Evolutionary conservation across 2,113 vertebrate species (phyloP).

Genomic region (Passer domesticus): DNA sequence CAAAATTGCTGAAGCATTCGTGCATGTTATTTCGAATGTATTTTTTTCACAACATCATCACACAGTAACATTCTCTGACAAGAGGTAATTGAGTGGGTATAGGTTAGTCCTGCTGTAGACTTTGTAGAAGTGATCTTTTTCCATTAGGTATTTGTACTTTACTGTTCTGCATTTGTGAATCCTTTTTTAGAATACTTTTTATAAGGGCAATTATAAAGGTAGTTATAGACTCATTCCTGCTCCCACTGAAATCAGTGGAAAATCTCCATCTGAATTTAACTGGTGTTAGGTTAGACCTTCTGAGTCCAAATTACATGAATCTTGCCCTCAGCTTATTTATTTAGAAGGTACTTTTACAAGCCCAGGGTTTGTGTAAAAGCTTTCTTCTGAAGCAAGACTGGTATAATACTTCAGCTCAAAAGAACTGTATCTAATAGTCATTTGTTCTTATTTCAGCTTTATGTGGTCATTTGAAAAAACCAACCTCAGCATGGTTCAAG

Average conservation of each 20-base stretch:
- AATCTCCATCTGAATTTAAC: neutral
- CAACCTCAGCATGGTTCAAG: slow-evolving; percentile 94
- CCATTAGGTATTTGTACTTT: neutral
- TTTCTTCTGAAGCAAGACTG: neutral
- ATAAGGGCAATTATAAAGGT: neutral
- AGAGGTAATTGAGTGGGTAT: neutral
- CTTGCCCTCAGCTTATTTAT: neutral
- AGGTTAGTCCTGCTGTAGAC: neutral
- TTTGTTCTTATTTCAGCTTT: slow-evolving; percentile 79
- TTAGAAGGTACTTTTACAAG: neutral
- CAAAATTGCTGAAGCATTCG: neutral
- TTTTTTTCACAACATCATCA: neutral
- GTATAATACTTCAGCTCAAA: neutral
- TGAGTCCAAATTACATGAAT: neutral
- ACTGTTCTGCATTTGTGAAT: neutral
- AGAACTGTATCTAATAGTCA: neutral
- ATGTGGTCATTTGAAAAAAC: slow-evolving; percentile 97
- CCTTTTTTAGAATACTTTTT: neutral
- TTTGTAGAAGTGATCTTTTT: neutral
- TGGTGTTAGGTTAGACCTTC: neutral
- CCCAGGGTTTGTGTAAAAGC: neutral
- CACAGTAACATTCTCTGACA: neutral
- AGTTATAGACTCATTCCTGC: neutral
- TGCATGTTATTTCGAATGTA: neutral
- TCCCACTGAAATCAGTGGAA: neutral